These are phyloP conservation scores for Atethmia centrago DNA, from an alignment of 2,888 invertebrate species.

Conservation along the genomic window DNA sequence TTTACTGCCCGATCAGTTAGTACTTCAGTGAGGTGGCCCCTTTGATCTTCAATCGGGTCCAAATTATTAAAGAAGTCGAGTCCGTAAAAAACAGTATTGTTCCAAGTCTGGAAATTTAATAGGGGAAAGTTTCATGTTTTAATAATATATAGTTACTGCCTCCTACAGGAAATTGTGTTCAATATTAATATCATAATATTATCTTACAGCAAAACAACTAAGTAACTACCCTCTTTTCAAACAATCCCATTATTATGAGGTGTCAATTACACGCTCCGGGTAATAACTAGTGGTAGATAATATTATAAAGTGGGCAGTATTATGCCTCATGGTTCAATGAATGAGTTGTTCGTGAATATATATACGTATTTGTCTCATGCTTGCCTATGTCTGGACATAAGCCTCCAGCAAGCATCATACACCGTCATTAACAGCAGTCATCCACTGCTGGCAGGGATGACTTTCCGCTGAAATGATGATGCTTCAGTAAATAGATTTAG, in stretches of 20 bases:
- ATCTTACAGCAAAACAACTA: neutral
- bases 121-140: neutral
- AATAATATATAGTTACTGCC: conserved; percentile 1
- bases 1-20: conserved; percentile 72
- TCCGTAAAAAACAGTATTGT: conserved; percentile 71
- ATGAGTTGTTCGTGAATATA: neutral
- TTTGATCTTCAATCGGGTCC: conserved; percentile 69
- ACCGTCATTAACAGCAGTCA: too few relatives aligned
- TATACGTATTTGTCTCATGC: neutral
- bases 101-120: conserved; percentile 69
- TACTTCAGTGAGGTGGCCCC: conserved; percentile 73
- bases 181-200: neutral
- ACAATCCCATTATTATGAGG: neutral
- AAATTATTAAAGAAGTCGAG: conserved; percentile 73
- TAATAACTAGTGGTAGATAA: neutral
- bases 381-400: too few relatives aligned
- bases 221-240: neutral
- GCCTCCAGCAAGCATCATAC: too few relatives aligned
- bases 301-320: neutral
- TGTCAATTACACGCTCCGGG: neutral
- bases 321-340: neutral
- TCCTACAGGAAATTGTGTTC: conserved; percentile 10
- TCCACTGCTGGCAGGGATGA: too few relatives aligned
- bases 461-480: too few relatives aligned
- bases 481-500: neutral